Base-by-base conservation (phyloP, 2,113 vertebrate species). In the Caretta caretta region DNA sequence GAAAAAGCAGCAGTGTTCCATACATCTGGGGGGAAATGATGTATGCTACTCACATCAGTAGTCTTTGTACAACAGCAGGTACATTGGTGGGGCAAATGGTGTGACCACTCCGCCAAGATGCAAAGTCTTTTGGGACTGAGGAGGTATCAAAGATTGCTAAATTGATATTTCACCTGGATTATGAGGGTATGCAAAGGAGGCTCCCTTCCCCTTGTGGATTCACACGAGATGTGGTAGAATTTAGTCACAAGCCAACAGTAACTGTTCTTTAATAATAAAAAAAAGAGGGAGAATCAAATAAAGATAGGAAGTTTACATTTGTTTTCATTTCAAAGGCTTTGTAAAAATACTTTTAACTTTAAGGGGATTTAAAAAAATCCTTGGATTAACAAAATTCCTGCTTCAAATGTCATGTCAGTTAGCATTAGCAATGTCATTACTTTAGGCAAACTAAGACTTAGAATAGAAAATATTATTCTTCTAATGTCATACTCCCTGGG, bases 301-400 rank as follows among this genome's bases (percentile, higher is more conserved):
- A 93, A 49, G 42, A 3, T 53, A 86, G 96, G 89, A 96, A 94
- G 27, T 95, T 97, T 72, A 91, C n/a, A 54, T 83, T 25, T 84
- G 35, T 50, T 76, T 92, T 93, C 50, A 82, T 69, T 92, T 94
- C 94, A 88, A 95, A 31, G 20, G 48, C 49, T 88, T 49, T 87
- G 1, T 10, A 94, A 86, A 95, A 48, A 9, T 84, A 87, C 49
- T 86, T 92, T 89, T 54, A 7, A 92, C 11, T 51, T 89, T 83
- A 84, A 92, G 92, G 69, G 5, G 22, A 59, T 92, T 91, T 84
- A 25, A 35, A 1, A 90, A 95, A 96, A 92, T 59, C 87, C 82
- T 76, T 51, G 13, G 46, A 94, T 92, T 84, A 62, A 87, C 59
- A 42, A 90, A 90, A 12, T 12, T 88, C 29, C 54, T 53, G 27